Conservation (phyloP, 1,140 invertebrate genomes). For the Bombus impatiens region DNA sequence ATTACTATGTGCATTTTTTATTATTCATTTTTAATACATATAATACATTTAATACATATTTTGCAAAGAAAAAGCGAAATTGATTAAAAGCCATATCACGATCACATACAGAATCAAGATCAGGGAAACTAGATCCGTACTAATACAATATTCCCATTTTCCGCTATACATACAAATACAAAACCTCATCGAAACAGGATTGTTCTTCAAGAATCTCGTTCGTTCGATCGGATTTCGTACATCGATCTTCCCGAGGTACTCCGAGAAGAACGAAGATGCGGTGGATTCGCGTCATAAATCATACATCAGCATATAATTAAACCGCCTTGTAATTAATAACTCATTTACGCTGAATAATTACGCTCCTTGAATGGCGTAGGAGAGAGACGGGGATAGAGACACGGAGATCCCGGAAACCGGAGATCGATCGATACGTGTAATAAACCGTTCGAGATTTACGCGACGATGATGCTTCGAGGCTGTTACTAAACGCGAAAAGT, state of each 20-base stretch:
- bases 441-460: background rate
- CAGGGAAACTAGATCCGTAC: too few species aligned
- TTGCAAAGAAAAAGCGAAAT: too few species aligned
- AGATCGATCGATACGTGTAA: conserved; percentile 2
- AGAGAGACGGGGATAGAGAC: too few species aligned
- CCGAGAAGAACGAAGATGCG: conserved; percentile 1
- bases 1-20: too few species aligned
- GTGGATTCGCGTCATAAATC: conserved; percentile 24
- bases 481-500: conserved; percentile 28
- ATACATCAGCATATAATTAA: conserved; percentile 47
- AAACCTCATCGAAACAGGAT: too few species aligned
- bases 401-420: background rate
- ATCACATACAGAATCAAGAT: too few species aligned
- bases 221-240: background rate
- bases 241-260: conserved; percentile 20
- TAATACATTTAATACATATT: too few species aligned
- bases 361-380: background rate
- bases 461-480: background rate
- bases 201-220: too few species aligned
- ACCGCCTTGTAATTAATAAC: conserved; percentile 46
- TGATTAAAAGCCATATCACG: too few species aligned
- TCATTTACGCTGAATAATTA: conserved; percentile 49
- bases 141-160: too few species aligned
- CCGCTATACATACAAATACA: too few species aligned
- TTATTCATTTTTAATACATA: too few species aligned